Conservation (phyloP, 2,888 invertebrate genomes). For the Chymomyza fuscimana region DNA sequence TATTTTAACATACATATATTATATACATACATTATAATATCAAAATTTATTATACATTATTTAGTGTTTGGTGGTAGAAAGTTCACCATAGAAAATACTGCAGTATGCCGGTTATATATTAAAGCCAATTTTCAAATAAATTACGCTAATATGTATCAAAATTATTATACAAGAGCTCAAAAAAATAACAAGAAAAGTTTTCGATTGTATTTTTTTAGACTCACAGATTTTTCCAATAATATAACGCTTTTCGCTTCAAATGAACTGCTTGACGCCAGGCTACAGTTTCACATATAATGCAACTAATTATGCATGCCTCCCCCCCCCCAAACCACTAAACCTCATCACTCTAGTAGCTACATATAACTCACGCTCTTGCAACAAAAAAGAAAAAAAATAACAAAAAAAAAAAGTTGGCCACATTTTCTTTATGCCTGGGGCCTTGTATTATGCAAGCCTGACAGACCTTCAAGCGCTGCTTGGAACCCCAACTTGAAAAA, state of each 20-base stretch:
- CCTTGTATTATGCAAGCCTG: conserved; percentile 6
- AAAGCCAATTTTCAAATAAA: no score
- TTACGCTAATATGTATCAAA: no score
- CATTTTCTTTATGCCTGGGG: conserved; percentile 1
- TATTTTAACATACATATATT: no score
- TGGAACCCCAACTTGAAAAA: conserved; percentile 7
- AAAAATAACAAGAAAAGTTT: no score
- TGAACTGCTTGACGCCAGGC: not conserved
- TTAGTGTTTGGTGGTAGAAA: no score
- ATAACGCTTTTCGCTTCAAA: not conserved
- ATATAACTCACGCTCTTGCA: not conserved
- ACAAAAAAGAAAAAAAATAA: not conserved
- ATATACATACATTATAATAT: no score
- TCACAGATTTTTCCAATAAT: no score
- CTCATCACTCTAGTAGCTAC: not conserved
- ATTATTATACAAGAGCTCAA: no score
- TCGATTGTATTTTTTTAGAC: no score
- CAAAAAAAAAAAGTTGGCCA: not conserved
- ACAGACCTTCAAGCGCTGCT: conserved; percentile 19
- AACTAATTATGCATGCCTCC: not conserved
- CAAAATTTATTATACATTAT: no score
- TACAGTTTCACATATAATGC: not conserved
- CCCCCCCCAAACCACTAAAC: not conserved
- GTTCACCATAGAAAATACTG: no score
- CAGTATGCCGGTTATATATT: no score